Base-by-base conservation (phyloP, 1,140 invertebrate species). In the Euura saliciscinereae region DNA sequence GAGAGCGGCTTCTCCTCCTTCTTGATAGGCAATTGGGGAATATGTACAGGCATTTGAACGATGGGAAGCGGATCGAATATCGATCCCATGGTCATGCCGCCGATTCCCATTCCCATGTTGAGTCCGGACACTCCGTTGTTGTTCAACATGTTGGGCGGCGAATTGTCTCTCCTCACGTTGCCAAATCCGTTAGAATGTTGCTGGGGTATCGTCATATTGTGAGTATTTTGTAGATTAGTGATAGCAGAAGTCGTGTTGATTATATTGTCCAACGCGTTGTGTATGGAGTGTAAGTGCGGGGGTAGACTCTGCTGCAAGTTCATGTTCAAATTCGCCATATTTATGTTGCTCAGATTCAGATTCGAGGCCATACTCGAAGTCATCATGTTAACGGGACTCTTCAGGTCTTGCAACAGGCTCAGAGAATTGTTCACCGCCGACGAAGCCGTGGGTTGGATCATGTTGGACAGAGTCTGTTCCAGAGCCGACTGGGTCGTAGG, bases 11-110 rank as follows among this genome's bases (percentile, higher is more conserved):
- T 82, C 28, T 88, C 85, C 11, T 89, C 89, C 3, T 91, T 89
- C 75, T 90, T 89, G 74, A 90, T 90, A 59, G 88, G 88, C 11
- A 88, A 79, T 51, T 89, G 89, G 6, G 88, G 82, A 65, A 85
- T 82, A 71, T 88, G 79, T 79, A 86, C 86, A 10, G 89, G 86
- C 71, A 88, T 84, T 66, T 85, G 77, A 10, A 84, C 77, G 11
- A 88, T 82, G 43, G 89, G 89, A 42, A 91, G 70, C 0, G 91
- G 90, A 82, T 93, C 92, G 74, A 93, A 94, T 73, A 93, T 91
- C 2, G 92, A 92, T n/a, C 88, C 79, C 79, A 85, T 87, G 1
- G 87, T 81, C 43, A 90, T 87, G 3, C 87, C 85, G 3, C 84
- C 80, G 77, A 91, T 88, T 51, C 84, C 84, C 7, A 86, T 83